Evolutionary conservation across 2,113 vertebrate species (phyloP), one percentile per base, ranked within the genome.

Genomic region (Capreolus pygargus): DNA sequence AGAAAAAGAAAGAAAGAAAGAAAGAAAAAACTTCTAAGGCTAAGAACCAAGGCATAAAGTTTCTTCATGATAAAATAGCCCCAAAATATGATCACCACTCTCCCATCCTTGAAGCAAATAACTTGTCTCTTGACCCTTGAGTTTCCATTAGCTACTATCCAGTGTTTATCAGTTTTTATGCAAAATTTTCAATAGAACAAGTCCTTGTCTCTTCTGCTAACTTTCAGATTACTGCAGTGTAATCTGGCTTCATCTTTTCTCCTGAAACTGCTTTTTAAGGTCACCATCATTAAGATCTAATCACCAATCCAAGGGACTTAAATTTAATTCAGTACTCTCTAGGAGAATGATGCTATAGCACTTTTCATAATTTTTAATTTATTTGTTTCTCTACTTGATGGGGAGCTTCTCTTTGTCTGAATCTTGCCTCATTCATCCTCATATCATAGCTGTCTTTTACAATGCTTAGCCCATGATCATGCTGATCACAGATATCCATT

Each of bases 191-290:
- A 47, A 2, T 33, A 60, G 39, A 82, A 81, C 6, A 52, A 7
- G 97, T 86, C 17, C 67, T 94, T 93, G 47, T 97, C 76, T 88
- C 19, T 86, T 89, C n/a, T 47, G 25, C 33, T 86, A 86, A 89
- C 21, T n/a, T 94, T 33, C 30, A 33, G 57, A 7, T 57, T n/a
- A 81, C 33, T 97, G 54, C n/a, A 86, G 36, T 91, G 36, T 87
- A 82, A 86, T 57, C 64, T 86, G 33, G 47, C 45, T 86, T 89
- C 27, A 39, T 76, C 47, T 94, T 85, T n/a, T 83, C 27, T 55
- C n/a, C 39, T 92, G 39, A 94, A 90, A 86, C 47, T 78, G 14
- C 14, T 91, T 61, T 76, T 88, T 86, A 78, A 83, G 43, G 14
- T 82, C 6, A 36, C 67, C 25, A 47, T 91, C 55, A 43, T 92